Evolutionary conservation across 2,113 vertebrate species (phyloP), one percentile per base, ranked within the genome.

Genomic region (Porphyrio hochstetteri): DNA sequence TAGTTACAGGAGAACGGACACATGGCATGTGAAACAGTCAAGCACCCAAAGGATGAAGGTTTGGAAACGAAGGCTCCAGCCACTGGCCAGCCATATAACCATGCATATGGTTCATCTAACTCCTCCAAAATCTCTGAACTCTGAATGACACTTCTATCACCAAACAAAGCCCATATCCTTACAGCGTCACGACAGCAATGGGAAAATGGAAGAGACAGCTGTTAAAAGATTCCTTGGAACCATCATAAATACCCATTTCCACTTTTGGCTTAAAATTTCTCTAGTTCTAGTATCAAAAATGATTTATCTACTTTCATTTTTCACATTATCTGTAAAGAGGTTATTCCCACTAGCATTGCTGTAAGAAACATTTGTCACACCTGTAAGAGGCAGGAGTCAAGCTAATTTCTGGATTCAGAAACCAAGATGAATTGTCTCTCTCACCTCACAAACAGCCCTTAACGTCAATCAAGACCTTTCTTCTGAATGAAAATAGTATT

Each of bases 361-460:
- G 44, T 75, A 82, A 91, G 81, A 93, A 94, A 87, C 91, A 92
- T 92, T 97, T 95, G 89, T 93, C 86, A 95, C 78, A 95, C 84
- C 81, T 89, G 60, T 89, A 88, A 86, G 60, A 91, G 86, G 69
- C 91, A 35, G 42, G 53, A 91, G 60, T 24, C 61, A 82, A 48
- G 84, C 57, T 96, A 91, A 95, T 88, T 95, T 88, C 77, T 93
- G 77, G 44, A 89, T 72, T 65, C 77, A 89, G 89, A 84, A 93
- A 92, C 74, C 38, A 85, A 79, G 78, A 89, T 20, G 13, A 92
- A 90, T 84, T n/a, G 36, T 21, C 48, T 52, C 59, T 70, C 44
- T 78, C 35, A 64, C 27, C 20, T 25, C 5, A 4, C 33, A 92
- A 87, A 78, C 48, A 35, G 16, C 52, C 23, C 60, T 88, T 78